Percentiles rank a stretch among this genome's conserved stretches.
phyloP scores from a whole-genome alignment of 2,113 vertebrate species.

The Diglossa brunneiventris region DNA sequence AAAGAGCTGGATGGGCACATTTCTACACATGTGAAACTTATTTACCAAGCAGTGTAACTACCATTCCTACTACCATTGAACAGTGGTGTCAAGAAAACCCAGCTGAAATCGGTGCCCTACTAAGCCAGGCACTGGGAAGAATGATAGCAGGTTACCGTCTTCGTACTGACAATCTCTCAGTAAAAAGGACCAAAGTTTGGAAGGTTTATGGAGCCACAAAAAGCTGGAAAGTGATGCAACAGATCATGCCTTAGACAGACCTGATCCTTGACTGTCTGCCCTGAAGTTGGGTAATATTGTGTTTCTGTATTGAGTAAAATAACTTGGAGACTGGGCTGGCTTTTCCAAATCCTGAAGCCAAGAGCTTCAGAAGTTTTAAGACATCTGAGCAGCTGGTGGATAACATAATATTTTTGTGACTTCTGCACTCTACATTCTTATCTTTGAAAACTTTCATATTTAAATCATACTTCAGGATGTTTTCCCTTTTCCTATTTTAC shows the following conservation, averaged over 20 bases:
- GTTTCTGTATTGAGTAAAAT: background rate
- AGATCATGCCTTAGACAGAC: background rate
- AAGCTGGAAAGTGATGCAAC: background rate
- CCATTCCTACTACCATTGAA: background rate
- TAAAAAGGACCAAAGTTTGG: background rate
- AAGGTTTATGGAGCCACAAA: background rate
- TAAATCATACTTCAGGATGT: background rate
- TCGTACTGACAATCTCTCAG: background rate
- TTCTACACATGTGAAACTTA: background rate
- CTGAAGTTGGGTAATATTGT: background rate
- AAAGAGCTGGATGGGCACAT: background rate
- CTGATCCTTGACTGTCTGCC: background rate
- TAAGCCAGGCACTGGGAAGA: background rate
- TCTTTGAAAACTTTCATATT: background rate
- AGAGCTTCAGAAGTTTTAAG: background rate
- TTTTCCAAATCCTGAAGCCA: background rate
- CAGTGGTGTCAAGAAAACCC: background rate
- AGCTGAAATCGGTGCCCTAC: background rate
- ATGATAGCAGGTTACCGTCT: background rate
- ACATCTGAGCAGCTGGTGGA: background rate
- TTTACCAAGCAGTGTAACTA: background rate
- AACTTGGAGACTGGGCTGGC: background rate
- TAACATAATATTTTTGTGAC: background rate
- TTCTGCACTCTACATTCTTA: background rate
- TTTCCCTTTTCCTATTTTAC: background rate